phyloP scores from a whole-genome alignment of 2,888 invertebrate genomes.

The Trichacis sp. region DNA sequence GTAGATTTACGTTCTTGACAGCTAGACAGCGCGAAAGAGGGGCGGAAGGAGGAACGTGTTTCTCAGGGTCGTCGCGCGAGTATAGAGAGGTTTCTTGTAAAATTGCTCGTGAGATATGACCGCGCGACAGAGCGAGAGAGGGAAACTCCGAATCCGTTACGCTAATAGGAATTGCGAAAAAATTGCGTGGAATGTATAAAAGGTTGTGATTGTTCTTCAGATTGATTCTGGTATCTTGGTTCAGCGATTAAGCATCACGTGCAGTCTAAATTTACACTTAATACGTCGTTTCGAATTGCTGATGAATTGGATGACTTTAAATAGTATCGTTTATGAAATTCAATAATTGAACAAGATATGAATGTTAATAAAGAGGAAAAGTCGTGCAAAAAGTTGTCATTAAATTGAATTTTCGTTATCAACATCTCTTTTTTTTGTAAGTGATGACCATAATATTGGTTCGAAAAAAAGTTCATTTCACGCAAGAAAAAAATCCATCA shows the following conservation, averaged over 20 bases:
- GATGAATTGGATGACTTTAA: neutral
- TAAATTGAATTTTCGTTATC: too few relatives aligned
- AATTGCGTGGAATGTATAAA: conserved; percentile 28
- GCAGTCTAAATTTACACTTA: too few relatives aligned
- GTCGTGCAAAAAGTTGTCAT: too few relatives aligned
- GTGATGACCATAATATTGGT: too few relatives aligned
- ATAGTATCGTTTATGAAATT: neutral
- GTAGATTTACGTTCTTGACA: conserved; percentile 52
- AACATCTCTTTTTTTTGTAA: too few relatives aligned
- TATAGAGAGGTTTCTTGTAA: conserved; percentile 39
- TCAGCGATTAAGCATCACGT: conserved; percentile 7
- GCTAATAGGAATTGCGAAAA: conserved; percentile 24
- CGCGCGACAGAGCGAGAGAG: neutral
- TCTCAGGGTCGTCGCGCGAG: conserved; percentile 46
- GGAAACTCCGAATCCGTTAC: conserved; percentile 35
- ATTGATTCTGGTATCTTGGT: too few relatives aligned
- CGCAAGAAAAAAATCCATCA: too few relatives aligned
- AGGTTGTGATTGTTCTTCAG: conserved; percentile 19
- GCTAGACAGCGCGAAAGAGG: conserved; percentile 44
- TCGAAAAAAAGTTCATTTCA: too few relatives aligned
- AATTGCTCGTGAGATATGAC: conserved; percentile 45
- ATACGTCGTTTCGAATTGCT: neutral
- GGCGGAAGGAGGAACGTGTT: conserved; percentile 48
- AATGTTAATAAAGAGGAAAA: too few relatives aligned
- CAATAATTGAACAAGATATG: neutral